Percentiles rank a stretch among this genome's conserved stretches.
Evolutionary conservation across 2,888 invertebrate genomes (phyloP).

Genomic region (Oxycera nigricornis): DNA sequence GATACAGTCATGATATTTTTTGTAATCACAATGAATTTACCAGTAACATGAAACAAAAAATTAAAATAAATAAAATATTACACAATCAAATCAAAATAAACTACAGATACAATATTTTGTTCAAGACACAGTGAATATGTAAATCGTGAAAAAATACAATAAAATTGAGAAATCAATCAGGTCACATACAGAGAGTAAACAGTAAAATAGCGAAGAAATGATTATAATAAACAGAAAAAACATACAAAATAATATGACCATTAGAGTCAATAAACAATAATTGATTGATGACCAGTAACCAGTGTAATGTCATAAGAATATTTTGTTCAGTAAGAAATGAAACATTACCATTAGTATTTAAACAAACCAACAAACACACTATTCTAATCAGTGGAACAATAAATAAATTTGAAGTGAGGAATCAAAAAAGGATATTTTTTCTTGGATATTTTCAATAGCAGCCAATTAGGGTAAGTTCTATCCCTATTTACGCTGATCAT

Average conservation of each 20-base stretch:
- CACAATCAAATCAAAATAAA: background rate
- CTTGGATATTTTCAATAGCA: no score
- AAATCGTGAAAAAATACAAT: background rate
- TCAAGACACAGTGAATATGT: no score
- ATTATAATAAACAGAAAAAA: background rate
- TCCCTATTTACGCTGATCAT: no score
- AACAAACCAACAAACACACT: slow-evolving; percentile 7
- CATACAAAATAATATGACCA: background rate
- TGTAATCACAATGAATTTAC: slow-evolving; percentile 13
- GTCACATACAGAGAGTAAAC: background rate
- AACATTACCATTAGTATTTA: background rate
- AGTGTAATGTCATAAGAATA: background rate
- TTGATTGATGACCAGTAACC: slow-evolving; percentile 20
- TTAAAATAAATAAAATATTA: background rate
- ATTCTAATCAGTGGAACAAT: slow-evolving; percentile 37
- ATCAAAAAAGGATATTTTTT: no score
- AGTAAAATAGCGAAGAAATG: background rate
- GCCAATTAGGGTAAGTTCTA: no score
- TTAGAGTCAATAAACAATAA: slow-evolving; percentile 2
- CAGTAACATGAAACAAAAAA: background rate
- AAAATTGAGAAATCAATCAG: background rate
- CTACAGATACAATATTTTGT: no score
- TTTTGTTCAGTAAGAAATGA: background rate
- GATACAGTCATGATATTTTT: slow-evolving; percentile 2
- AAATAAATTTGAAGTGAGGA: background rate